Conservation (phyloP, 2,888 invertebrate species). For the Mesorhabditis sp. region DNA sequence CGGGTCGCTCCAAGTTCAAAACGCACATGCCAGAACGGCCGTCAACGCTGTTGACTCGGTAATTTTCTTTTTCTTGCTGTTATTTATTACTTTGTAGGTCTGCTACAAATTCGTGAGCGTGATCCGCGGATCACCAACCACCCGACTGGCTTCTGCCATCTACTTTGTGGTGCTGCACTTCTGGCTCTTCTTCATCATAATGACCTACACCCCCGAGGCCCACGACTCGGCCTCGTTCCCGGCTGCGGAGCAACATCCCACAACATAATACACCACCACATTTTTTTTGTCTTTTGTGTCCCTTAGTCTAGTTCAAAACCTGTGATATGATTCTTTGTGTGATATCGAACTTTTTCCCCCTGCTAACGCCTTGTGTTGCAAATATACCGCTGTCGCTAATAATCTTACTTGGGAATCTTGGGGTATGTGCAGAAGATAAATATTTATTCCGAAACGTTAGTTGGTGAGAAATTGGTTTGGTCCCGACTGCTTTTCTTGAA, state of each 20-base stretch:
- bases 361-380: too few species aligned
- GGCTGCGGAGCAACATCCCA: background rate
- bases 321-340: too few species aligned
- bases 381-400: too few species aligned
- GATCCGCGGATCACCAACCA: slow-evolving; percentile 67
- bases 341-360: too few species aligned
- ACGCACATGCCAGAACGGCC: slow-evolving; percentile 26
- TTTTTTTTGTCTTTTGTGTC: background rate
- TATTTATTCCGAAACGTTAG: too few species aligned
- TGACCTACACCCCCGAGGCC: slow-evolving; percentile 71
- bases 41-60: slow-evolving; percentile 26
- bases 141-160: slow-evolving; percentile 76
- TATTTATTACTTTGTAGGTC: background rate
- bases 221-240: slow-evolving; percentile 43
- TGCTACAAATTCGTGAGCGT: slow-evolving; percentile 29
- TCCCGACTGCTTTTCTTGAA: too few species aligned
- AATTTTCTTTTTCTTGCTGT: background rate
- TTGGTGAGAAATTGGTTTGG: too few species aligned
- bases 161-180: slow-evolving; percentile 81
- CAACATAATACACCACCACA: too few species aligned
- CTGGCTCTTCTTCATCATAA: slow-evolving; percentile 77
- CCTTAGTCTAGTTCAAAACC: too few species aligned
- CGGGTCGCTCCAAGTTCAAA: slow-evolving; percentile 19
- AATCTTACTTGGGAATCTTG: too few species aligned
- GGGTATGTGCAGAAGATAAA: too few species aligned